phyloP scores from a whole-genome alignment of 2,797 vertebrate genomes.

The Pantherophis vulpinus region DNA sequence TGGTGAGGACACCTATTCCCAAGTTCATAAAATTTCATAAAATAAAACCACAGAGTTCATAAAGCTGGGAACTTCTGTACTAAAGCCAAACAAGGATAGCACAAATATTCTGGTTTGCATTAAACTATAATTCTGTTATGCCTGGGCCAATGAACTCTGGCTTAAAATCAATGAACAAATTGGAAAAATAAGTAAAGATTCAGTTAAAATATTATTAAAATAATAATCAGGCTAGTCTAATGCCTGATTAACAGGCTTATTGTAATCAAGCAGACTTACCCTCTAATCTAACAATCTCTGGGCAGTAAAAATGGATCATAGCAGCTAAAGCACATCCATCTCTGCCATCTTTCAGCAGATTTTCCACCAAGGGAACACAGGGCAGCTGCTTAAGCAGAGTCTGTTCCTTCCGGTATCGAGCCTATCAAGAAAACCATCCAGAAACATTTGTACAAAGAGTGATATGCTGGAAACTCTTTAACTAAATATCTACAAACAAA shows the following conservation, averaged over 20 bases:
- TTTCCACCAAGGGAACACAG: conserved; percentile 93
- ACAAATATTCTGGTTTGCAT: not conserved
- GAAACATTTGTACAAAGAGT: not conserved
- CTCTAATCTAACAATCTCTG: conserved; percentile 82
- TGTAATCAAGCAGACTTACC: conserved; percentile 68
- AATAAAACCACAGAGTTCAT: not conserved
- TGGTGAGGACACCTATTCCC: not conserved
- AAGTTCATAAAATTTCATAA: no score
- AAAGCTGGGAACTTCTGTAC: not conserved
- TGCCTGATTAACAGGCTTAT: not conserved
- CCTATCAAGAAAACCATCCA: conserved; percentile 69
- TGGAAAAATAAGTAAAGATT: not conserved
- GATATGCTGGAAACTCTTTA: not conserved
- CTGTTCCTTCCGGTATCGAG: conserved; percentile 95
- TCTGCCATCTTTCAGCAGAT: conserved; percentile 90
- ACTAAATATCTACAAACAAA: not conserved
- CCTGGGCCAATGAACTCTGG: not conserved
- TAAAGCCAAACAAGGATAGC: not conserved
- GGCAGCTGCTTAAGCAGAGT: conserved; percentile 80
- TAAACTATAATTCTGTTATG: not conserved
- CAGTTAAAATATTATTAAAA: not conserved
- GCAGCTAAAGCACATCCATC: conserved; percentile 90
- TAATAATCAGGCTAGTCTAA: not conserved
- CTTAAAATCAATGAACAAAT: not conserved
- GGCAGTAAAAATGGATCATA: conserved; percentile 95